These are phyloP conservation scores for Euproctis similis DNA, from an alignment of 2,888 invertebrate genomes.

Conservation along the genomic window DNA sequence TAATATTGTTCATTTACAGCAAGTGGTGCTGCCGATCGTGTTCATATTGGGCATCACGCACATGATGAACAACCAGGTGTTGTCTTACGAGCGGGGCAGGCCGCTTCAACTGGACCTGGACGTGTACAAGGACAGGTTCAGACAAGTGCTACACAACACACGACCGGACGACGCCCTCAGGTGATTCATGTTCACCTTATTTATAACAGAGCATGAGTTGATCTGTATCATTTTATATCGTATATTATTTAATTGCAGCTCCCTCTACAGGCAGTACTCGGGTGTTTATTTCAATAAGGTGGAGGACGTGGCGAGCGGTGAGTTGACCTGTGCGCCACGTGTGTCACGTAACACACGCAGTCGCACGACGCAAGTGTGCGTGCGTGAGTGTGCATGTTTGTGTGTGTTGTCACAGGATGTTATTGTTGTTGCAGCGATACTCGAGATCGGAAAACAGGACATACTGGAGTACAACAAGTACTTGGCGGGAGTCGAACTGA, in stretches of 20 bases:
- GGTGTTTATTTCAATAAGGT: slow-evolving; percentile 5
- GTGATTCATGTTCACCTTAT: neutral
- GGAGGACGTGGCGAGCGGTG: slow-evolving; percentile 3
- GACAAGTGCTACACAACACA: slow-evolving; percentile 27
- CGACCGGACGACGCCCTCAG: neutral
- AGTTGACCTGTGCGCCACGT: neutral
- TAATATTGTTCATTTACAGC: slow-evolving; percentile 32
- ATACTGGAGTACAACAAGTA: slow-evolving; percentile 60
- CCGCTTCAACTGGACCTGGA: slow-evolving; percentile 22
- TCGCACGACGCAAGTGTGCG: neutral
- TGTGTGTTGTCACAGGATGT: neutral
- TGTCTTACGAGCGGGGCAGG: neutral
- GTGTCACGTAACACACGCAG: neutral
- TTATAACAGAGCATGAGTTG: too few species aligned
- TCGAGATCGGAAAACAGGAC: slow-evolving; percentile 39
- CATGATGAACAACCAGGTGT: slow-evolving; percentile 15
- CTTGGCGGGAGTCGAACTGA: slow-evolving; percentile 63
- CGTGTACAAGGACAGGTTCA: slow-evolving; percentile 28
- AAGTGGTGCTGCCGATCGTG: slow-evolving; percentile 38
- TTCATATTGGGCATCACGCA: slow-evolving; percentile 25
- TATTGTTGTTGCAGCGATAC: slow-evolving; percentile 5
- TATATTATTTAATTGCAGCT: slow-evolving; percentile 2
- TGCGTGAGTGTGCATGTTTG: neutral
- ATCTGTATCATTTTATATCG: too few species aligned
- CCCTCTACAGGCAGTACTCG: neutral